phyloP scores from a whole-genome alignment of 2,113 vertebrate species.

The Octodon degus region DNA sequence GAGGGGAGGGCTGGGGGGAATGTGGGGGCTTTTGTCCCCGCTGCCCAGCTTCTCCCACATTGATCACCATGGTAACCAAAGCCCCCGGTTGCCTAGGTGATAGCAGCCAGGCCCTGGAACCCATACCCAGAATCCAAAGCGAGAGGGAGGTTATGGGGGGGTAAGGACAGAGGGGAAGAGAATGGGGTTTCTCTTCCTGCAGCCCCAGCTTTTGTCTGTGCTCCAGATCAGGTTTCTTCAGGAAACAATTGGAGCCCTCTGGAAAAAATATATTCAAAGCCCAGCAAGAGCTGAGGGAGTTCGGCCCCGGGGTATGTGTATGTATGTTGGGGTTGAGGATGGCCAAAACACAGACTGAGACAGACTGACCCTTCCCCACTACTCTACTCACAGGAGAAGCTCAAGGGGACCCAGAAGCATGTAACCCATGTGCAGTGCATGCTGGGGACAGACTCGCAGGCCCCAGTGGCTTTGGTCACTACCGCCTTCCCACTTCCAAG shows the following conservation, averaged over 20 bases:
- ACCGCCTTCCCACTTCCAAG: not conserved
- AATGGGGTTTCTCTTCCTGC: conserved; percentile 78
- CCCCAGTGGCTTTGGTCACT: not conserved
- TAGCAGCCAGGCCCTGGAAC: conserved; percentile 80
- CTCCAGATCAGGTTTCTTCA: conserved; percentile 84
- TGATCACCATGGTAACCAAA: conserved; percentile 86
- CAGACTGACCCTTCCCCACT: not conserved
- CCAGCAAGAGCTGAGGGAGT: conserved; percentile 64
- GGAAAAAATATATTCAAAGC: conserved; percentile 72
- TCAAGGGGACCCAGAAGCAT: not conserved
- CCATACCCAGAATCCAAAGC: conserved; percentile 81
- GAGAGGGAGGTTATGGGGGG: conserved; percentile 66
- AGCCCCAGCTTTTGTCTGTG: conserved; percentile 70
- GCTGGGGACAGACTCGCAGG: not conserved
- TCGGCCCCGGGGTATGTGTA: not conserved
- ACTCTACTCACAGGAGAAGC: not conserved
- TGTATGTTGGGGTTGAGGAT: not conserved
- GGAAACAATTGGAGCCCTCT: conserved; percentile 82
- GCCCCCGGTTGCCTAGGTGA: conserved; percentile 86
- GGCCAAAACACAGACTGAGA: conserved; percentile 24
- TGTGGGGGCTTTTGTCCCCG: conserved; percentile 83
- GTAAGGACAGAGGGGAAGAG: conserved; percentile 48
- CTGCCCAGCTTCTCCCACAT: conserved; percentile 84
- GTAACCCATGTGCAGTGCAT: not conserved
- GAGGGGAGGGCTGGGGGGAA: conserved; percentile 37